These are phyloP conservation scores for Sisor rabdophorus DNA, from an alignment of 2,113 vertebrate genomes.

Conservation along the genomic window DNA sequence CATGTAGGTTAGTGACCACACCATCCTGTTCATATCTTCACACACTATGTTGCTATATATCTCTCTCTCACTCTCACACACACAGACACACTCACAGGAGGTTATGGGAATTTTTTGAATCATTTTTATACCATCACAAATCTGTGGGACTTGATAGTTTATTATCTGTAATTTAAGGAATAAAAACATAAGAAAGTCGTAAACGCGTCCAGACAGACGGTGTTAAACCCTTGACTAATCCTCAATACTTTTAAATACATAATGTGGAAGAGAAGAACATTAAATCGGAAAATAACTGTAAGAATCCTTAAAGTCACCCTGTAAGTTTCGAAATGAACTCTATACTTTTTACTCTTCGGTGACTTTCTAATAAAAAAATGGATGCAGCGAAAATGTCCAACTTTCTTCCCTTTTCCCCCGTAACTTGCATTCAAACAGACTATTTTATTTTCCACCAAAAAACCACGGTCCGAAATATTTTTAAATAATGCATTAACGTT, in stretches of 20 bases:
- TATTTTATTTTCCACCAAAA: too few species aligned
- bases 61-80: not conserved
- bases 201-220: not conserved
- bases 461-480: not conserved
- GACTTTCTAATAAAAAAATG: not conserved
- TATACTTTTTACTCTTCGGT: not conserved
- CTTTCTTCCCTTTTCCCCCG: too few species aligned
- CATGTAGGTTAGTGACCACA: conserved; percentile 47
- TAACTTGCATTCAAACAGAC: not conserved
- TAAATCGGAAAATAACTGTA: not conserved
- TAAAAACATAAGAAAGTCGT: not conserved
- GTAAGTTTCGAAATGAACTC: not conserved
- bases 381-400: not conserved
- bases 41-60: not conserved
- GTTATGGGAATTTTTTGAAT: not conserved
- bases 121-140: too few species aligned
- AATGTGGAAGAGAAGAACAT: not conserved
- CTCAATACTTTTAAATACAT: conserved; percentile 1
- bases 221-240: not conserved
- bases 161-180: not conserved
- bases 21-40: conserved; percentile 8
- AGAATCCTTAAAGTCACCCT: not conserved
- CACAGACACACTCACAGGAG: not conserved
- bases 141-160: not conserved
- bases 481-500: not conserved